These are phyloP conservation scores for Chrysolina americana DNA, from an alignment of 2,888 invertebrate species.

Conservation along the genomic window DNA sequence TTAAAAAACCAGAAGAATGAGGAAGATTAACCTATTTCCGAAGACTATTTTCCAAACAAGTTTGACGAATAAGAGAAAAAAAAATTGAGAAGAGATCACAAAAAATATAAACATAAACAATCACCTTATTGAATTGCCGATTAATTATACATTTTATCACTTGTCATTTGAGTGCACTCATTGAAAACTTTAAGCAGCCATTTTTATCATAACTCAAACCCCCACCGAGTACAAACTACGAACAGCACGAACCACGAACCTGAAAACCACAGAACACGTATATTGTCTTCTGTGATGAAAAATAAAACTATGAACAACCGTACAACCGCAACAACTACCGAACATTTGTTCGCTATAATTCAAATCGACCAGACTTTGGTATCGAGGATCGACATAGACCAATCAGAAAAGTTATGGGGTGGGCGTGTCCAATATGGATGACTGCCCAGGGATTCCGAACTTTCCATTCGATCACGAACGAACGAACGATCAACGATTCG, in stretches of 20 bases:
- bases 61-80: conserved; percentile 26
- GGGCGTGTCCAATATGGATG: no score
- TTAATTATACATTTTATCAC: conserved; percentile 63
- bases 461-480: no score
- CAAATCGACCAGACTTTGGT: no score
- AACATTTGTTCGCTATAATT: no score
- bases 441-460: no score
- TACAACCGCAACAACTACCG: no score
- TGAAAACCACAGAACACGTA: no score
- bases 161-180: conserved; percentile 63
- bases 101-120: conserved; percentile 47
- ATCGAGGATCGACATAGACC: no score
- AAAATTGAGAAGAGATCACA: conserved; percentile 24
- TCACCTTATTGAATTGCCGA: conserved; percentile 55
- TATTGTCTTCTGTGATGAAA: no score
- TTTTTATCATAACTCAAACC: conserved; percentile 65
- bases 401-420: no score
- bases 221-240: conserved; percentile 59
- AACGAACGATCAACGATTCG: no score
- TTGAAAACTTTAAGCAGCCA: conserved; percentile 68
- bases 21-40: conserved; percentile 67
- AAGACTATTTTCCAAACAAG: conserved; percentile 53
- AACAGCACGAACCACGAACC: not conserved
- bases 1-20: conserved; percentile 53
- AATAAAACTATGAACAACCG: no score